A percentile compares a stretch with the other conserved stretches of the same genome.
These are phyloP conservation scores for Pegoplata infirma DNA, from an alignment of 2,888 invertebrate species.

Conservation along the genomic window DNA sequence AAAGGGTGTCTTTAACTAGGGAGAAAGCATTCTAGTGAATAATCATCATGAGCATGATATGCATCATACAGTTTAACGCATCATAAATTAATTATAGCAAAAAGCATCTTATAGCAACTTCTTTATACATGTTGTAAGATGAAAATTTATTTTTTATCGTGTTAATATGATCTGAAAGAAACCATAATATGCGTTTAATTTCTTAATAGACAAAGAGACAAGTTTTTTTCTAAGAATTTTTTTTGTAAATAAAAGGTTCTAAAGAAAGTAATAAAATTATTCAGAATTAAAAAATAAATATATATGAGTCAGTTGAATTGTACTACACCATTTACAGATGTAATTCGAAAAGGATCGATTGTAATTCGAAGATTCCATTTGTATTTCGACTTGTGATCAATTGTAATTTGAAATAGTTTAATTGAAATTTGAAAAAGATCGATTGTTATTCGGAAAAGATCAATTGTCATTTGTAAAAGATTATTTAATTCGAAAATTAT, in stretches of 20 bases:
- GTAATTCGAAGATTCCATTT: too few relatives aligned
- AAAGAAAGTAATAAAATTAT: constrained; percentile 30
- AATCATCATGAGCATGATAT: constrained; percentile 28
- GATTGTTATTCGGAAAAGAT: too few relatives aligned
- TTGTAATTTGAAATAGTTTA: too few relatives aligned
- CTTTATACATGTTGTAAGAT: constrained; percentile 2
- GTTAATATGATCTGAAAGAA: constrained; percentile 24
- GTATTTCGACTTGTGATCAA: too few relatives aligned
- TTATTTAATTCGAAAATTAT: too few relatives aligned
- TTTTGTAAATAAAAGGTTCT: constrained; percentile 8
- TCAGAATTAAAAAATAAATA: too few relatives aligned
- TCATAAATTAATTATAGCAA: constrained; percentile 58
- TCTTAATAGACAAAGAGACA: constrained; percentile 47
- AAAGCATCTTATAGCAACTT: constrained; percentile 19
- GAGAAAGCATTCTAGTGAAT: constrained; percentile 59
- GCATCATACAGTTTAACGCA: constrained; percentile 43
- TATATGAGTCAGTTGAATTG: too few relatives aligned
- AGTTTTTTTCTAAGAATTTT: constrained; percentile 15
- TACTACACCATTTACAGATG: too few relatives aligned
- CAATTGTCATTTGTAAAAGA: too few relatives aligned
- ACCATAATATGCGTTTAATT: constrained; percentile 34
- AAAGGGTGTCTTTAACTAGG: constrained; percentile 53
- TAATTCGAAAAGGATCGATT: too few relatives aligned
- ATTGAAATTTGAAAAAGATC: too few relatives aligned
- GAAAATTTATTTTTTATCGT: too few relatives aligned